Conservation (phyloP, 2,113 vertebrate species). For the Loxodonta africana region DNA sequence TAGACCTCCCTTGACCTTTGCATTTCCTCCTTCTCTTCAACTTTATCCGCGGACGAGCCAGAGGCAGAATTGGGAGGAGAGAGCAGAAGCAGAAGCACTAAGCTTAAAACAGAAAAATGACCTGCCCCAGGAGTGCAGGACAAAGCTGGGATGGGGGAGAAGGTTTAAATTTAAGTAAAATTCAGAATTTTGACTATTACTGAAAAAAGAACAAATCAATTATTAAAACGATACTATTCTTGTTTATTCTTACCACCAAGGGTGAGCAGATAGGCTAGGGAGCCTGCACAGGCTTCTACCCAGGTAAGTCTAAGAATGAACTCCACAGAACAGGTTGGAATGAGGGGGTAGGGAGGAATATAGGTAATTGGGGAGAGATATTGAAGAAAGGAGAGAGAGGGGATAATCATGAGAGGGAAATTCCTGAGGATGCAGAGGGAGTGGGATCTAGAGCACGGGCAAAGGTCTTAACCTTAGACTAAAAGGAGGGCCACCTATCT, state of each 20-base stretch:
- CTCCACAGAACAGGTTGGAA: not conserved
- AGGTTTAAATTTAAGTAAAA: not conserved
- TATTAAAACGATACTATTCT: not conserved
- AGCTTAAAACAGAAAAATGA: not conserved
- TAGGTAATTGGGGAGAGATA: not conserved
- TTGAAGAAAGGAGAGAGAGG: not conserved
- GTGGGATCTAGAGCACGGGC: not conserved
- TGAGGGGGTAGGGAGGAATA: not conserved
- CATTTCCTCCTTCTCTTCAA: not conserved
- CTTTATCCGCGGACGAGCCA: not conserved
- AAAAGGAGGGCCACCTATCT: not conserved
- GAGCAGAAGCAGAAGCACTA: not conserved
- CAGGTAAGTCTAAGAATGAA: not conserved
- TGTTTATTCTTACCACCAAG: not conserved
- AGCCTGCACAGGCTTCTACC: not conserved
- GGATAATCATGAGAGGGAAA: not conserved
- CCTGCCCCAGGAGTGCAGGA: not conserved
- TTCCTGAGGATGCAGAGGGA: too few species aligned
- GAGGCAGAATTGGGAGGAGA: not conserved
- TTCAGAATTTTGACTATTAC: not conserved
- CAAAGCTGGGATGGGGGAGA: not conserved
- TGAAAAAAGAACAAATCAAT: not conserved
- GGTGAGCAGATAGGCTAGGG: not conserved
- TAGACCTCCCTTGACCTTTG: not conserved
- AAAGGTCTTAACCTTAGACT: not conserved